These are phyloP conservation scores for Harlomillsia oculata DNA, from an alignment of 1,140 invertebrate species.

Conservation along the genomic window DNA sequence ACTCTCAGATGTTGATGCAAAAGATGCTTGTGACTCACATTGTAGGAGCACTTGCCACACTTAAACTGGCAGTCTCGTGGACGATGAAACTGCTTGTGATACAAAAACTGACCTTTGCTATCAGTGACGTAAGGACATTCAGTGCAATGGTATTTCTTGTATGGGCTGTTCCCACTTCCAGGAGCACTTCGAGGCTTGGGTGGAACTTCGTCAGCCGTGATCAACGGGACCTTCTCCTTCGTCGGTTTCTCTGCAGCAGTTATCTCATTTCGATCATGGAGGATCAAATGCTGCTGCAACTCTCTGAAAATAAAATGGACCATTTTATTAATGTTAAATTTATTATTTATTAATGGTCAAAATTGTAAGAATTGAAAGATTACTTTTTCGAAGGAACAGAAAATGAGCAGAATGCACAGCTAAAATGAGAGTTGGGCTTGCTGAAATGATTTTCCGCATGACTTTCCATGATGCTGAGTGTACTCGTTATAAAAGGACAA, in stretches of 20 bases:
- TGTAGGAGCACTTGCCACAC: constrained; percentile 69
- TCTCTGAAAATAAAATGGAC: too few relatives aligned
- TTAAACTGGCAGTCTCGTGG: constrained; percentile 61
- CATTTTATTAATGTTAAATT: too few relatives aligned
- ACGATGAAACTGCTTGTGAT: constrained; percentile 74
- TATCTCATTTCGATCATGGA: constrained; percentile 39
- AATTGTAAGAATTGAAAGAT: constrained; percentile 31
- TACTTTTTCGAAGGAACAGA: constrained; percentile 55
- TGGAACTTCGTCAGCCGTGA: constrained; percentile 24
- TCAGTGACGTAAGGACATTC: constrained; percentile 70
- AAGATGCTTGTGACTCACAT: constrained; percentile 65
- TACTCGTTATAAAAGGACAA: constrained; percentile 62
- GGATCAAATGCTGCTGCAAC: constrained; percentile 38
- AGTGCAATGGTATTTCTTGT: constrained; percentile 57
- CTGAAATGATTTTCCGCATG: constrained; percentile 64
- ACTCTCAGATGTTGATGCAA: constrained; percentile 66
- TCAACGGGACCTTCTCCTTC: background rate
- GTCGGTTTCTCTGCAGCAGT: background rate
- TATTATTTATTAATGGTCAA: too few relatives aligned
- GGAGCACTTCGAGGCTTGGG: constrained; percentile 6
- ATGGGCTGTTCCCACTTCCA: constrained; percentile 2
- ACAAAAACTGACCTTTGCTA: constrained; percentile 70
- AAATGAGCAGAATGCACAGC: constrained; percentile 70
- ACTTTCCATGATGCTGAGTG: constrained; percentile 52
- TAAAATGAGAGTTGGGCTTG: constrained; percentile 58